phyloP scores from a whole-genome alignment of 2,888 invertebrate genomes.

The Tetheella fluctuosa region DNA sequence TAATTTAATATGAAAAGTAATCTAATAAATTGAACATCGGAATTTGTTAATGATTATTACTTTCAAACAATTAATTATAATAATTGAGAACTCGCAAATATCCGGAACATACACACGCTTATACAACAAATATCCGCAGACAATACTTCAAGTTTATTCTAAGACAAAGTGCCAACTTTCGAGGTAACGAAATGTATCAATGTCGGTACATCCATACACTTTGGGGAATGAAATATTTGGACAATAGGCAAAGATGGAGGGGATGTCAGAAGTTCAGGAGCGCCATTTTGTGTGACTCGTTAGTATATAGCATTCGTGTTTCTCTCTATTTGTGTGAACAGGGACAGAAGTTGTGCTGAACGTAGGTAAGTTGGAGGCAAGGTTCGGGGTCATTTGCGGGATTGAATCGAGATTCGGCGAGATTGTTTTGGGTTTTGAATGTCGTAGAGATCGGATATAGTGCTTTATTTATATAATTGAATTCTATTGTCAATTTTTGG shows the following conservation, averaged over 20 bases:
- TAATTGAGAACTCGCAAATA: not conserved
- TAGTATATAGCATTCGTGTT: constrained; percentile 38
- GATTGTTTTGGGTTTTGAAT: constrained; percentile 10
- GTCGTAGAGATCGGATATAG: constrained; percentile 6
- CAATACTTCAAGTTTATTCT: constrained; percentile 37
- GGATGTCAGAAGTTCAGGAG: constrained; percentile 37
- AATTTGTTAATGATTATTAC: not conserved
- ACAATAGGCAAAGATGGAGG: constrained; percentile 38
- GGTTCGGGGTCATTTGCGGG: constrained; percentile 23
- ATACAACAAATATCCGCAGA: constrained; percentile 17
- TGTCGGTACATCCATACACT: constrained; percentile 38
- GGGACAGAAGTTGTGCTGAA: constrained; percentile 26
- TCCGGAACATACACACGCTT: not conserved
- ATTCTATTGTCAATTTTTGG: not conserved
- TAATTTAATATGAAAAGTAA: not conserved
- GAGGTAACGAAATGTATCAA: constrained; percentile 38
- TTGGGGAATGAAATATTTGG: constrained; percentile 45
- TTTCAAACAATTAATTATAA: not conserved
- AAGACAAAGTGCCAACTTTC: constrained; percentile 37
- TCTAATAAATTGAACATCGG: not conserved
- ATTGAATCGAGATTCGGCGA: constrained; percentile 24
- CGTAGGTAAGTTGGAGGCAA: constrained; percentile 23
- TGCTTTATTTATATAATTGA: not conserved
- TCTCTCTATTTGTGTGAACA: constrained; percentile 18
- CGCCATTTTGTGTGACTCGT: constrained; percentile 31